Percentiles rank a stretch among this genome's conserved stretches.
Conservation (phyloP, 2,888 invertebrate species). For the Ethmia dodecea region DNA sequence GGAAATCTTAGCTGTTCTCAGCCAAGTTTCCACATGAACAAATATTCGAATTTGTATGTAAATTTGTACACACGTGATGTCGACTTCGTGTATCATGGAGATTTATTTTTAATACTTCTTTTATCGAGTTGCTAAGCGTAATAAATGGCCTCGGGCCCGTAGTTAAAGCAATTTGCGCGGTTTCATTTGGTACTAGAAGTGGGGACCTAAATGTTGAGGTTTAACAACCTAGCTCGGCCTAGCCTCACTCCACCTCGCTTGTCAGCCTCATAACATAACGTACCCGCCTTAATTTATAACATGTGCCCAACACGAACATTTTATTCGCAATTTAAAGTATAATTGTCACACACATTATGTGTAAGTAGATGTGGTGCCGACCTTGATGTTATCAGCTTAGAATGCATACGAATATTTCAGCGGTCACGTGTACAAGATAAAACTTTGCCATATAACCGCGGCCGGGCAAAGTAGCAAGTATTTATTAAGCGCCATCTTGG, state of each 20-base stretch:
- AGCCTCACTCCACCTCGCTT: constrained; percentile 30
- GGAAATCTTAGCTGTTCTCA: too few relatives aligned
- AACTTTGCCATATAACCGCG: constrained; percentile 22
- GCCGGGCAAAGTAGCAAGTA: too few relatives aligned
- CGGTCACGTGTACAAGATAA: constrained; percentile 26
- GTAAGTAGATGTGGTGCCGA: constrained; percentile 29
- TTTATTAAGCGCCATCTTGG: constrained; percentile 57
- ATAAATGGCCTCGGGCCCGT: constrained; percentile 28
- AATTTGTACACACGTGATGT: neutral
- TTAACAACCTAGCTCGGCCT: constrained; percentile 27
- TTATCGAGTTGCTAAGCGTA: constrained; percentile 29
- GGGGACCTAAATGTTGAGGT: constrained; percentile 35
- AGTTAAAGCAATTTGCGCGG: constrained; percentile 41
- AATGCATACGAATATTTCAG: constrained; percentile 55
- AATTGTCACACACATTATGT: too few relatives aligned
- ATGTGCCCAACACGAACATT: too few relatives aligned
- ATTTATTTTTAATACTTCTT: constrained; percentile 16
- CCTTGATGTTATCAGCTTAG: constrained; percentile 57
- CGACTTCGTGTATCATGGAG: constrained; percentile 1
- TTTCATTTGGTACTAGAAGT: constrained; percentile 29
- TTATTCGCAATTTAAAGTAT: too few relatives aligned
- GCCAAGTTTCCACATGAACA: constrained; percentile 2
- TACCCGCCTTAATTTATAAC: too few relatives aligned
- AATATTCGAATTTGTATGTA: constrained; percentile 2
- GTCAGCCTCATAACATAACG: constrained; percentile 24